Percentiles rank a stretch among this genome's conserved stretches.
phyloP scores from a whole-genome alignment of 2,113 vertebrate species.

The Cololabis saira region DNA sequence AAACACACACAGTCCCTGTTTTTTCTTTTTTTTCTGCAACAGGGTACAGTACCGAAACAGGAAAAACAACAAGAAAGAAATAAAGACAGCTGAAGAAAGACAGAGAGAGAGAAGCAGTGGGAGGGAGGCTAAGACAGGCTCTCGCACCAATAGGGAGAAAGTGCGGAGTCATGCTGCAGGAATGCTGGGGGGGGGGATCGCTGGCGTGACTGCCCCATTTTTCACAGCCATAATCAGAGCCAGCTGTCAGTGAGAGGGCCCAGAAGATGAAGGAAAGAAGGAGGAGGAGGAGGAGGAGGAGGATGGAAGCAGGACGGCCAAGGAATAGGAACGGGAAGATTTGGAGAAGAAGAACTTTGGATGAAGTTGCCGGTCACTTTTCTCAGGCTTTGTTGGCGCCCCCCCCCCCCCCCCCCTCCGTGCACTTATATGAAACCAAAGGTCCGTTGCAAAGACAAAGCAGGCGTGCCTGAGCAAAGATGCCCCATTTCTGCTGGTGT shows the following conservation, averaged over 20 bases:
- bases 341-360: constrained; percentile 26
- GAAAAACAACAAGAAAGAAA: constrained; percentile 52
- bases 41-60: constrained; percentile 23
- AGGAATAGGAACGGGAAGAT: constrained; percentile 17
- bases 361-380: constrained; percentile 20
- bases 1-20: neutral
- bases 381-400: constrained; percentile 24
- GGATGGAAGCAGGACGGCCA: constrained; percentile 1
- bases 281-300: constrained; percentile 1
- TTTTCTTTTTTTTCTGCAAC: constrained; percentile 12
- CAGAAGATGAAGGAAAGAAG: constrained; percentile 50
- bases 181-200: constrained; percentile 80
- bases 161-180: constrained; percentile 84
- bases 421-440: neutral
- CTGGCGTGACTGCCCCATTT: constrained; percentile 84
- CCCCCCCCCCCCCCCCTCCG: neutral
- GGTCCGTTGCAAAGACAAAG: neutral
- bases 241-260: constrained; percentile 83
- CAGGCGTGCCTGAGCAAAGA: constrained; percentile 15
- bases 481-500: constrained; percentile 10
- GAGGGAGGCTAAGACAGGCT: constrained; percentile 57
- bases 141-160: constrained; percentile 73
- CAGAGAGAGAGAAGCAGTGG: constrained; percentile 45
- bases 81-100: constrained; percentile 59
- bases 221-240: constrained; percentile 85